Base-by-base conservation (phyloP, 2,797 vertebrate genomes). In the Craterocephalus amniculus region DNA sequence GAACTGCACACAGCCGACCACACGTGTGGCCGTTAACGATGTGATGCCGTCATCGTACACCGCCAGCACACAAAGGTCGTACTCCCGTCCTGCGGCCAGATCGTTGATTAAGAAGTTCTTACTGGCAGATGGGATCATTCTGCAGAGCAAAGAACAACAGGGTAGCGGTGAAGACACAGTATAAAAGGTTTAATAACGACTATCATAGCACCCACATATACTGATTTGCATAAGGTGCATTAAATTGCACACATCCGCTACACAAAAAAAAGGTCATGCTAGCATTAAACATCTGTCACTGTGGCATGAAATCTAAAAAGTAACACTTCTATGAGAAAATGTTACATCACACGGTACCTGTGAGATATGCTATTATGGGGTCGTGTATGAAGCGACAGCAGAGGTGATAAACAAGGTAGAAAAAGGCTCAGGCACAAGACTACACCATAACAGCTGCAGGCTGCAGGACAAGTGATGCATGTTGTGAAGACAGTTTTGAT, bases 91-190 rank as follows among this genome's bases (percentile, higher is more conserved):
- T 0, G 95, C 95, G 0, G 96, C 96, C 88, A 97, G 91, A 73
- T 97, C 96, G 4, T 97, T 97, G 87, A 97, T 96, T 85, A 95
- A 77, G 91, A 97, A 97, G 63, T 95, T 97, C 89, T 96, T 96
- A 87, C 92, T 97, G 83, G 94, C 95, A 0, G 96, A 95, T 1
- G 96, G 96, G 72, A 97, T 97, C 96, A 97, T 97, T 89, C 96
- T 97, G 86, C 31, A 45, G 66, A 71, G 78, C 67, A 56, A 77
- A 67, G 76, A 84, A 63, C 85, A 55, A 80, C 0, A 68, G 58
- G 13, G 13, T 1, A n/a, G 36, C 26, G 63, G 45, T 84, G 62
- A 86, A 68, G 66, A 83, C 52, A 58, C 24, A n/a, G n/a, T n/a
- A n/a, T n/a, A n/a, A 22, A 64, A 80, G 26, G 54, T 76, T 83